phyloP scores from a whole-genome alignment of 2,797 vertebrate genomes.

The Phrynocephalus vlangalii region DNA sequence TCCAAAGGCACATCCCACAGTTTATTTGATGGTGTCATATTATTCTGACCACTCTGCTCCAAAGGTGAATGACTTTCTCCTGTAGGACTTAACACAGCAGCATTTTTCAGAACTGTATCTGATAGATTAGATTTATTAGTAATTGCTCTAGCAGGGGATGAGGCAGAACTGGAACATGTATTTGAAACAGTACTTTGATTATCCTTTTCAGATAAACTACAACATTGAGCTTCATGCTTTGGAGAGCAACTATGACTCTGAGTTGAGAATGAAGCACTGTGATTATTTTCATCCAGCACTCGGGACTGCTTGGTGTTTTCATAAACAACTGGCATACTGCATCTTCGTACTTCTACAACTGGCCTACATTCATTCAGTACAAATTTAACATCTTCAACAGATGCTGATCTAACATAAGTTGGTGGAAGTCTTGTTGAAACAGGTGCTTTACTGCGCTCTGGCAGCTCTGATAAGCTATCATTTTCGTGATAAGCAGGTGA shows the following conservation, averaged over 20 bases:
- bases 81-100: slow-evolving; percentile 55
- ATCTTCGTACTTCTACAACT: slow-evolving; percentile 80
- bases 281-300: slow-evolving; percentile 80
- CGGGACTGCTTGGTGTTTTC: slow-evolving; percentile 77
- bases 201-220: slow-evolving; percentile 74
- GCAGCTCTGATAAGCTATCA: slow-evolving; percentile 83
- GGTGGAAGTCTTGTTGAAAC: slow-evolving; percentile 81
- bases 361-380: slow-evolving; percentile 81
- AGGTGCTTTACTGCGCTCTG: slow-evolving; percentile 80
- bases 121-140: slow-evolving; percentile 72
- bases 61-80: slow-evolving; percentile 60
- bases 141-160: slow-evolving; percentile 63
- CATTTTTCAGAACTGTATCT: slow-evolving; percentile 70
- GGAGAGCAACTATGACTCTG: slow-evolving; percentile 73
- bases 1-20: slow-evolving; percentile 77
- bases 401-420: slow-evolving; percentile 87
- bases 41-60: slow-evolving; percentile 69
- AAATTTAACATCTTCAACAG: slow-evolving; percentile 88
- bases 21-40: slow-evolving; percentile 67
- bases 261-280: slow-evolving; percentile 46
- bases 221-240: slow-evolving; percentile 70
- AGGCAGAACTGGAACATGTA: slow-evolving; percentile 67
- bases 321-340: slow-evolving; percentile 77
- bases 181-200: slow-evolving; percentile 57
- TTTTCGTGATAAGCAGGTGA: slow-evolving; percentile 88